Percentiles rank a stretch among this genome's conserved stretches.
Evolutionary conservation across 2,888 invertebrate species (phyloP).

Genomic region (Spodoptera exigua): DNA sequence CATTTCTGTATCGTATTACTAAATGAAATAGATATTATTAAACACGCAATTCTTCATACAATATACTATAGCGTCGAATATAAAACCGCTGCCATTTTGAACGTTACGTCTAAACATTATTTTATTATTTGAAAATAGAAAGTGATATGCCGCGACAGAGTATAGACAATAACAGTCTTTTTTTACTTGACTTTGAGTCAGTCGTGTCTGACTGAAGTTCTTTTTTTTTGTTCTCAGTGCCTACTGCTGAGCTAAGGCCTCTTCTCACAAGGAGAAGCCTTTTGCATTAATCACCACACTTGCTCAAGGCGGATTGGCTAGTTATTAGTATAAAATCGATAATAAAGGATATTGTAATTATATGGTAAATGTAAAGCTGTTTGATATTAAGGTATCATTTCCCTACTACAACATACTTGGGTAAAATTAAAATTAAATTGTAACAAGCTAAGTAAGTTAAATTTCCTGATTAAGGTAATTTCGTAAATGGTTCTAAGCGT

Average conservation of each 20-base stretch:
- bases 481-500: constrained; percentile 24
- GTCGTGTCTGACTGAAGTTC: not conserved
- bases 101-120: constrained; percentile 31
- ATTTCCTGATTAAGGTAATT: constrained; percentile 43
- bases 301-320: too few relatives aligned
- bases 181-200: not conserved
- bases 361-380: constrained; percentile 14
- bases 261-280: too few relatives aligned
- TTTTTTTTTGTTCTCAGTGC: too few relatives aligned
- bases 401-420: constrained; percentile 21
- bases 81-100: constrained; percentile 53
- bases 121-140: constrained; percentile 41
- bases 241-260: too few relatives aligned
- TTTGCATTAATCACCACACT: too few relatives aligned
- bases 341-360: too few relatives aligned
- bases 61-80: constrained; percentile 53
- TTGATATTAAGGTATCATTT: constrained; percentile 14
- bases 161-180: constrained; percentile 15
- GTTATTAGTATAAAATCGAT: too few relatives aligned
- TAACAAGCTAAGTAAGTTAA: constrained; percentile 15
- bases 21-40: constrained; percentile 28
- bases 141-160: constrained; percentile 17
- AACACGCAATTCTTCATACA: constrained; percentile 36
- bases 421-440: constrained; percentile 25
- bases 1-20: constrained; percentile 52